phyloP scores from a whole-genome alignment of 1,140 invertebrate genomes.

The Liolophura sinensis region DNA sequence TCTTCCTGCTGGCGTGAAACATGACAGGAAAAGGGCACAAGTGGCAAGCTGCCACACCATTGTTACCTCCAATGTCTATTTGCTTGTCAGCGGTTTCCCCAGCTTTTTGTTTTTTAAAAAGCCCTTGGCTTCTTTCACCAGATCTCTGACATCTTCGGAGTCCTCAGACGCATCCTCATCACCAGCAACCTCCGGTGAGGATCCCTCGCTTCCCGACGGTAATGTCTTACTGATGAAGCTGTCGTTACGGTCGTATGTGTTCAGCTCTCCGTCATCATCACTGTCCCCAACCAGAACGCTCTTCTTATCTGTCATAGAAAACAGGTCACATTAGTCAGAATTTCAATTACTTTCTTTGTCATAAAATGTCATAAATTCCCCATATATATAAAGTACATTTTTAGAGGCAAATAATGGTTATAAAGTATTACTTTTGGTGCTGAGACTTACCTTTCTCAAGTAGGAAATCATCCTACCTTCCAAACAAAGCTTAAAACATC shows the following conservation, averaged over 20 bases:
- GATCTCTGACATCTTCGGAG: slow-evolving; percentile 22
- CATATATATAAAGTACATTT: no score
- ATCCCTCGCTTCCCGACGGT: slow-evolving; percentile 8
- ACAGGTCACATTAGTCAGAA: no score
- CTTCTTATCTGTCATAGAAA: slow-evolving; percentile 16
- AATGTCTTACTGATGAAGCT: slow-evolving; percentile 35
- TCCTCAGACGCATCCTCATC: slow-evolving; percentile 24
- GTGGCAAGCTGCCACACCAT: no score
- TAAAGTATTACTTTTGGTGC: no score
- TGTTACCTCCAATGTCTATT: neutral
- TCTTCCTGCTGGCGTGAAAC: no score
- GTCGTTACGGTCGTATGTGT: slow-evolving; percentile 40
- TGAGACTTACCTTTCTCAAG: no score
- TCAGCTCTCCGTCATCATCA: slow-evolving; percentile 30
- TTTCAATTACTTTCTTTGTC: no score
- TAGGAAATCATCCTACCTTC: no score
- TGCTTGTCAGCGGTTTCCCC: slow-evolving; percentile 12
- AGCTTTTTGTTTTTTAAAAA: slow-evolving; percentile 38
- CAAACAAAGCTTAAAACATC: no score
- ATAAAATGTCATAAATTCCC: no score
- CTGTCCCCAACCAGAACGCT: slow-evolving; percentile 19
- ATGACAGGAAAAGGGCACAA: no score
- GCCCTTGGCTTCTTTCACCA: slow-evolving; percentile 33
- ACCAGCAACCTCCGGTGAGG: slow-evolving; percentile 8
- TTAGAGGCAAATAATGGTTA: no score